Conservation (phyloP, 2,888 invertebrate species). For the Trachelus tabidus region DNA sequence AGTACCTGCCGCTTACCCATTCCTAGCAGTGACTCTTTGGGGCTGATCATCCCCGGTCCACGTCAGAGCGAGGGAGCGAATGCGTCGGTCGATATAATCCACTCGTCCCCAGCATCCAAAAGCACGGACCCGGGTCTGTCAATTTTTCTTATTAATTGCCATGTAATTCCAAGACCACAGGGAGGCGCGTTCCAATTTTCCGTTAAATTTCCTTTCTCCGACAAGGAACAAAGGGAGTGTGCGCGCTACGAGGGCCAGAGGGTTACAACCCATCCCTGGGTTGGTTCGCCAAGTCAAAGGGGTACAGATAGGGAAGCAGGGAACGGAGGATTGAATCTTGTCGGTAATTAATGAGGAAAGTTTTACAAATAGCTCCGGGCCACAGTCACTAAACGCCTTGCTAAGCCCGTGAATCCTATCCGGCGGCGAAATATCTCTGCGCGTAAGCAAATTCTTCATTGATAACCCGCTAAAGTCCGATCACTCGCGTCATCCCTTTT, state of each 20-base stretch:
- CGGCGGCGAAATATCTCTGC: constrained; percentile 41
- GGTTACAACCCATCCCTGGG: background rate
- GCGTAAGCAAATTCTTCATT: constrained; percentile 45
- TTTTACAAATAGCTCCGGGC: constrained; percentile 57
- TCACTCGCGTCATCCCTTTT: background rate
- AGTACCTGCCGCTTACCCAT: background rate
- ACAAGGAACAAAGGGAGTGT: constrained; percentile 45
- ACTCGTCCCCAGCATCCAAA: background rate
- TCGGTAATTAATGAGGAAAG: constrained; percentile 61
- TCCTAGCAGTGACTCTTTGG: background rate
- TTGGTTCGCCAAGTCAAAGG: constrained; percentile 25
- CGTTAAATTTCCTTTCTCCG: constrained; percentile 49
- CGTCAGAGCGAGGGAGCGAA: no score
- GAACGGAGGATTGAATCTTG: constrained; percentile 52
- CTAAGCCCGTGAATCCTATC: constrained; percentile 36
- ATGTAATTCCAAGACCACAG: constrained; percentile 37
- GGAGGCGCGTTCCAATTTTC: constrained; percentile 49
- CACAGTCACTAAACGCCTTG: constrained; percentile 44
- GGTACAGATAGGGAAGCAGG: constrained; percentile 25
- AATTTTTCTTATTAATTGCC: constrained; percentile 45
- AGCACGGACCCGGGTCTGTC: background rate
- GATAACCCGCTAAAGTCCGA: constrained; percentile 30
- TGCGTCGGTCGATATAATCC: background rate
- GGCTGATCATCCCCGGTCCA: background rate
- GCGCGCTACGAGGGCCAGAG: constrained; percentile 4